Conservation (phyloP, 1,140 invertebrate species). For the Hypsibius dujardini region DNA sequence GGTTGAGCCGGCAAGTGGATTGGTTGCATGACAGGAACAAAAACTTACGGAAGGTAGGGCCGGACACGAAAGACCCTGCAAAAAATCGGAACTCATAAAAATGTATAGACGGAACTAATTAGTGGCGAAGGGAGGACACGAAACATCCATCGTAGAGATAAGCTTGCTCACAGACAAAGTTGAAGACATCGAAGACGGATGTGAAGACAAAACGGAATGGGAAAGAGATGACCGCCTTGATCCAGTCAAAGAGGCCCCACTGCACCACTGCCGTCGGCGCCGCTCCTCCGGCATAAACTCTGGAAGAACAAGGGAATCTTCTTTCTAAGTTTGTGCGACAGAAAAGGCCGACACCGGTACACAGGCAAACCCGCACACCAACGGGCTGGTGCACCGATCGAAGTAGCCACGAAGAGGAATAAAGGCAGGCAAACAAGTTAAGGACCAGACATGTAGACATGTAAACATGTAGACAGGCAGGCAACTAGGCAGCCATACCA, state of each 20-base stretch:
- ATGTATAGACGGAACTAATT: constrained; percentile 19
- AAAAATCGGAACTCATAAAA: constrained; percentile 20
- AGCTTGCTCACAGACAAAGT: constrained; percentile 32
- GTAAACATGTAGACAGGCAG: neutral
- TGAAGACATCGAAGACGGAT: constrained; percentile 32
- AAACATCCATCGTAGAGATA: neutral
- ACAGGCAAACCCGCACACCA: constrained; percentile 22
- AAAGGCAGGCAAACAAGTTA: too few species aligned
- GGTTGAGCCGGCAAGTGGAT: constrained; percentile 6
- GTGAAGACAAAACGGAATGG: constrained; percentile 35
- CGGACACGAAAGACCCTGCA: constrained; percentile 20
- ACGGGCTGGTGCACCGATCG: neutral
- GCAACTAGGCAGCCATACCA: neutral
- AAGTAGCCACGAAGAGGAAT: neutral
- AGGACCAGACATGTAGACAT: too few species aligned
- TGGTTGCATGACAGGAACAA: constrained; percentile 16
- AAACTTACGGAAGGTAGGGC: constrained; percentile 1
- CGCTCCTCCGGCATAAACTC: constrained; percentile 13
- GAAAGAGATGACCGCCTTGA: constrained; percentile 43
- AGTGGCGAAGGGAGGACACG: neutral
- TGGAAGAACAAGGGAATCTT: too few species aligned
- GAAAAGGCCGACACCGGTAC: too few species aligned
- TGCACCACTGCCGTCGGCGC: constrained; percentile 23
- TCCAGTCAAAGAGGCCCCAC: constrained; percentile 33
- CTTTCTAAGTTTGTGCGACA: too few species aligned